phyloP scores from a whole-genome alignment of 1,140 invertebrate species.

The Meloidogyne exigua region DNA sequence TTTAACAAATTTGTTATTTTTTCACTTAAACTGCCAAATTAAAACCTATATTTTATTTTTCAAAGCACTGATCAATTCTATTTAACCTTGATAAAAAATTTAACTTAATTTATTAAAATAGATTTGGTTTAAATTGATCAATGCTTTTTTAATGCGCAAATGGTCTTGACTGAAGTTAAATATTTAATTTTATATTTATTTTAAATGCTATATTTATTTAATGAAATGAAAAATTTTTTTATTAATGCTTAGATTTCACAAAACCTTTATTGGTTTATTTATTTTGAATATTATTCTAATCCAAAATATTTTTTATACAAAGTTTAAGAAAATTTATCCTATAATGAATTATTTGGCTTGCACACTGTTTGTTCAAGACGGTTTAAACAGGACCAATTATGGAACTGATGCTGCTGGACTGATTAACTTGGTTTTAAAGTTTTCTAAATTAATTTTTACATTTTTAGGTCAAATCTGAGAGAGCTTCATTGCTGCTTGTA shows the following conservation, averaged over 20 bases:
- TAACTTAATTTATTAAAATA: too few species aligned
- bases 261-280: too few species aligned
- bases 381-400: not conserved
- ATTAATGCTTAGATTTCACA: too few species aligned
- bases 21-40: constrained; percentile 4
- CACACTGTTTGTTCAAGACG: not conserved
- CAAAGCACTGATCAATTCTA: not conserved
- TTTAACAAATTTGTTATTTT: not conserved
- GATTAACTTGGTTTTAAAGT: not conserved
- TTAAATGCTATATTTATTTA: too few species aligned
- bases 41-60: not conserved
- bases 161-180: too few species aligned
- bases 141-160: too few species aligned
- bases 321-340: not conserved
- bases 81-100: not conserved
- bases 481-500: not conserved
- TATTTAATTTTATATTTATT: too few species aligned
- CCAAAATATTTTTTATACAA: not conserved
- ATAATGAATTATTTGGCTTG: not conserved
- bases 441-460: not conserved
- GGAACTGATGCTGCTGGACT: not conserved
- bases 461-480: not conserved
- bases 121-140: too few species aligned
- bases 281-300: too few species aligned
- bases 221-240: too few species aligned